A percentile compares a stretch with the other conserved stretches of the same genome.
phyloP scores from a whole-genome alignment of 64 coral and sea anemone genomes.

The Dendronephthya gigantea region DNA sequence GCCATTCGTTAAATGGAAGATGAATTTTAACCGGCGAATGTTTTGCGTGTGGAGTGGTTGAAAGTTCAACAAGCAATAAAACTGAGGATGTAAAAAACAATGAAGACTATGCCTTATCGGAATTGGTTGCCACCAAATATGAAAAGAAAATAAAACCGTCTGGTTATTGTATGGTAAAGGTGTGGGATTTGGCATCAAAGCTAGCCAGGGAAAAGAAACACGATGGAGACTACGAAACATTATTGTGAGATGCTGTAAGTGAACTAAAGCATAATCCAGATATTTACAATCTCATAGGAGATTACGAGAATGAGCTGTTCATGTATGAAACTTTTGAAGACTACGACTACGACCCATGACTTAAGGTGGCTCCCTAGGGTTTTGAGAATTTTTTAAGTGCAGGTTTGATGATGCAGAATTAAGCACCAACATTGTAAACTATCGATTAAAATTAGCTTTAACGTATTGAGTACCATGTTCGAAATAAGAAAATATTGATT shows the following conservation, averaged over 20 bases:
- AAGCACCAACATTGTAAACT: no score
- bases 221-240: neutral
- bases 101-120: neutral
- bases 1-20: neutral
- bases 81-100: neutral
- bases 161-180: slow-evolving; percentile 1
- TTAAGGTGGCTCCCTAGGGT: no score
- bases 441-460: no score
- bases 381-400: no score
- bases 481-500: no score
- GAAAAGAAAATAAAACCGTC: neutral
- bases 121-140: neutral
- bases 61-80: neutral
- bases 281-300: neutral
- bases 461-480: no score
- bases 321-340: neutral
- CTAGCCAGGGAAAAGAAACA: neutral
- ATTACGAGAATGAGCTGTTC: neutral
- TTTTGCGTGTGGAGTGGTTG: neutral
- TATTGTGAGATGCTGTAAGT: neutral
- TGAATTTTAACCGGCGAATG: neutral
- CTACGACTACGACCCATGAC: neutral
- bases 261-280: neutral
- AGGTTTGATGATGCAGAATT: no score
- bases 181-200: neutral